phyloP scores from a whole-genome alignment of 1,140 invertebrate species.

The Zeugodacus cucurbitae region DNA sequence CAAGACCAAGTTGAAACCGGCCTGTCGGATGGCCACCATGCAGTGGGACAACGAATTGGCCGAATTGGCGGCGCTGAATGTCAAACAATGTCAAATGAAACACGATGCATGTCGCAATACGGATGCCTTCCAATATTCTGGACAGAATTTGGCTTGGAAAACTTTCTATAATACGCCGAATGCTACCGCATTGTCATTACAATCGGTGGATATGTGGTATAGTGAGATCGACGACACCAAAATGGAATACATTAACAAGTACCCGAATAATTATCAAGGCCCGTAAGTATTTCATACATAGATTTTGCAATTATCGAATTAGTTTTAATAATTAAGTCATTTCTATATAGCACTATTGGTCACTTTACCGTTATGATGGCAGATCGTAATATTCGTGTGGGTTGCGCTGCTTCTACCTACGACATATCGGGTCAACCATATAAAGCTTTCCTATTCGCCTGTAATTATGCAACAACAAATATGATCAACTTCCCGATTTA shows the following conservation, averaged over 20 bases:
- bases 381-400: slow-evolving; percentile 54
- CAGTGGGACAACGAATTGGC: slow-evolving; percentile 60
- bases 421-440: not conserved
- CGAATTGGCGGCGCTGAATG: slow-evolving; percentile 55
- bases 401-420: slow-evolving; percentile 49
- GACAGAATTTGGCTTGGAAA: slow-evolving; percentile 60
- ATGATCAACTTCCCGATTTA: slow-evolving; percentile 53
- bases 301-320: not conserved
- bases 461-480: slow-evolving; percentile 59
- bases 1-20: slow-evolving; percentile 44
- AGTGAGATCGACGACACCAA: slow-evolving; percentile 40
- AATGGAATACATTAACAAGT: not conserved
- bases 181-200: not conserved
- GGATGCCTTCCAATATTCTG: slow-evolving; percentile 52
- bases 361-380: slow-evolving; percentile 58
- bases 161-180: slow-evolving; percentile 33
- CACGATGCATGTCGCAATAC: slow-evolving; percentile 61
- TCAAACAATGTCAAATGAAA: slow-evolving; percentile 53
- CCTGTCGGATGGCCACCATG: slow-evolving; percentile 61
- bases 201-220: slow-evolving; percentile 40
- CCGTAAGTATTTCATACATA: slow-evolving; percentile 17
- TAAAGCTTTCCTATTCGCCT: slow-evolving; percentile 41
- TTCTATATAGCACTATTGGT: slow-evolving; percentile 46
- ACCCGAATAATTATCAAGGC: not conserved
- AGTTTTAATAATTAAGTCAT: not conserved